These are phyloP conservation scores for Lordiphosa mommai DNA, from an alignment of 1,140 invertebrate genomes.

Conservation along the genomic window DNA sequence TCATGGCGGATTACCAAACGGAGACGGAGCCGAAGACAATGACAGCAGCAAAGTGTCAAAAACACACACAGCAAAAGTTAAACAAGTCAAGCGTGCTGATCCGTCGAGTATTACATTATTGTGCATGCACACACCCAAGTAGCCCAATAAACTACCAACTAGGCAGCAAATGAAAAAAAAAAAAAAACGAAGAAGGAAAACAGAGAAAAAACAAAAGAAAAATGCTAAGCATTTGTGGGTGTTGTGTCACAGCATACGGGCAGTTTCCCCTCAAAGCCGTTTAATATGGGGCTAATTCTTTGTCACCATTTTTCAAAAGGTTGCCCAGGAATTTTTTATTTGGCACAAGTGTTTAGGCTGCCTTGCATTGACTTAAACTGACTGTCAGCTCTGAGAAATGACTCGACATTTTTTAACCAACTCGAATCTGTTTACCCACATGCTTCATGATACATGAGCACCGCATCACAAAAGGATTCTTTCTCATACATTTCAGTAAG, in stretches of 20 bases:
- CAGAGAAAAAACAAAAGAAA: slow-evolving; percentile 24
- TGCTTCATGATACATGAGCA: no score
- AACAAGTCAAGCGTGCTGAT: slow-evolving; percentile 70
- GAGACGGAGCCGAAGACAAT: slow-evolving; percentile 9
- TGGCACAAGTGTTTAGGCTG: slow-evolving; percentile 29
- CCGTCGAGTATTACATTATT: slow-evolving; percentile 45
- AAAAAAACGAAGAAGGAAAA: slow-evolving; percentile 7
- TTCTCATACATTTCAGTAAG: not conserved
- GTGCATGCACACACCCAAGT: slow-evolving; percentile 30
- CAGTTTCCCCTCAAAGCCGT: slow-evolving; percentile 17
- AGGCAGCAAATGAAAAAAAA: slow-evolving; percentile 6
- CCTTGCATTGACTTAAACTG: slow-evolving; percentile 32
- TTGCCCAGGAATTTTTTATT: slow-evolving; percentile 8
- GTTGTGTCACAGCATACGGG: not conserved
- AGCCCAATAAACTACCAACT: slow-evolving; percentile 44
- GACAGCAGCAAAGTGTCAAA: slow-evolving; percentile 61
- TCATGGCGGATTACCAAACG: slow-evolving; percentile 67
- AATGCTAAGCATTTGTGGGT: slow-evolving; percentile 29
- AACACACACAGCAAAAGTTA: slow-evolving; percentile 60
- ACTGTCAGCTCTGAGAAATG: slow-evolving; percentile 45
- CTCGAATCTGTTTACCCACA: no score
- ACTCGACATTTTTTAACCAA: slow-evolving; percentile 16
- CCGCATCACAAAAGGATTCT: not conserved
- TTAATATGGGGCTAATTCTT: slow-evolving; percentile 50
- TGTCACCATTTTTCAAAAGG: slow-evolving; percentile 37